These are phyloP conservation scores for Colletes latitarsis DNA, from an alignment of 1,140 invertebrate species.

Conservation along the genomic window DNA sequence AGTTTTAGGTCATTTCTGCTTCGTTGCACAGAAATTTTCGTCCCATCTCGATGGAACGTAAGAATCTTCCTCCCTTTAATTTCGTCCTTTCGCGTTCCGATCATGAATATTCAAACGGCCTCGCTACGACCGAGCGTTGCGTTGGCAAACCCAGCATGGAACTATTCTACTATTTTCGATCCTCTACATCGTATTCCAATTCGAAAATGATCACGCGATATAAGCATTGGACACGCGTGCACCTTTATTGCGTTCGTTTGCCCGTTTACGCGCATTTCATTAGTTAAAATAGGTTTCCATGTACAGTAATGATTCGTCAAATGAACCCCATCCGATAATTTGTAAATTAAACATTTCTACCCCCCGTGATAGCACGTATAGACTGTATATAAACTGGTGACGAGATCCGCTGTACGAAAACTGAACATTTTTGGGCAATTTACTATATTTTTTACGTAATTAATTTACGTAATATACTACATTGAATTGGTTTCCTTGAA, in stretches of 20 bases:
- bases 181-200: not conserved
- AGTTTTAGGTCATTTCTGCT: too few species aligned
- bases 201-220: conserved; percentile 19
- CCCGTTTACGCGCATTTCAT: not conserved
- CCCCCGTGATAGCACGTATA: too few species aligned
- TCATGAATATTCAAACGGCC: conserved; percentile 18
- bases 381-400: too few species aligned
- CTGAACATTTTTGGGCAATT: too few species aligned
- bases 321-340: too few species aligned
- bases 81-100: conserved; percentile 11
- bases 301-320: too few species aligned
- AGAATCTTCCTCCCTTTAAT: conserved; percentile 11
- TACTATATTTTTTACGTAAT: too few species aligned
- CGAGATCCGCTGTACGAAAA: too few species aligned
- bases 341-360: too few species aligned
- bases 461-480: too few species aligned
- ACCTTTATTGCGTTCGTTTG: conserved; percentile 7
- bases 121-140: not conserved
- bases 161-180: not conserved
- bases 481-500: too few species aligned
- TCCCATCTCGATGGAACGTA: not conserved
- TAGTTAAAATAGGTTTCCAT: not conserved
- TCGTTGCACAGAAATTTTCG: not conserved
- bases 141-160: not conserved
- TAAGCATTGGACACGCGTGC: not conserved